Conservation (phyloP, 2,113 vertebrate species). For the Plecotus auritus region DNA sequence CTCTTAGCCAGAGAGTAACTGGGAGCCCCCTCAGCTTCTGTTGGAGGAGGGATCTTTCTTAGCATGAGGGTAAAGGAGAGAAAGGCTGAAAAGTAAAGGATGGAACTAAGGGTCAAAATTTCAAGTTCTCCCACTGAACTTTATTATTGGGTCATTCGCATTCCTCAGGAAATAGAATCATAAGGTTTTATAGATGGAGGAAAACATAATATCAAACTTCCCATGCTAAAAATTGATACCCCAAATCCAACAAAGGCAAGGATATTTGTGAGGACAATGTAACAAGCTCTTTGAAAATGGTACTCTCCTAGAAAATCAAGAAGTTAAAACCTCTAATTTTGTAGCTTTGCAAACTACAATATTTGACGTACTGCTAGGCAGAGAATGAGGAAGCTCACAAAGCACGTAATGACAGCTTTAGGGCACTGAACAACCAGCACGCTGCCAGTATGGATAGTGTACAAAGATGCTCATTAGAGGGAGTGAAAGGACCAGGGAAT, state of each 20-base stretch:
- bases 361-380: not conserved
- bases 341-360: not conserved
- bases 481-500: not conserved
- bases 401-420: not conserved
- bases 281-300: not conserved
- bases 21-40: not conserved
- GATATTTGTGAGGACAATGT: not conserved
- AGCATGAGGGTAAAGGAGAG: not conserved
- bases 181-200: not conserved
- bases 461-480: not conserved
- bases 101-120: not conserved
- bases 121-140: not conserved
- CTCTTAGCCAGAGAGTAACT: not conserved
- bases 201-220: not conserved
- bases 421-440: accelerated
- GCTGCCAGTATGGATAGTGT: not conserved
- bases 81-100: not conserved
- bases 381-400: not conserved
- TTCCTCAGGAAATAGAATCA: not conserved
- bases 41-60: not conserved
- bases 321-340: not conserved
- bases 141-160: not conserved
- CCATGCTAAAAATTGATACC: not conserved
- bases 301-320: not conserved
- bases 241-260: not conserved